A percentile compares a stretch with the other conserved stretches of the same genome.
Evolutionary conservation across 2,888 invertebrate species (phyloP).

Genomic region (Laspeyria flexula): DNA sequence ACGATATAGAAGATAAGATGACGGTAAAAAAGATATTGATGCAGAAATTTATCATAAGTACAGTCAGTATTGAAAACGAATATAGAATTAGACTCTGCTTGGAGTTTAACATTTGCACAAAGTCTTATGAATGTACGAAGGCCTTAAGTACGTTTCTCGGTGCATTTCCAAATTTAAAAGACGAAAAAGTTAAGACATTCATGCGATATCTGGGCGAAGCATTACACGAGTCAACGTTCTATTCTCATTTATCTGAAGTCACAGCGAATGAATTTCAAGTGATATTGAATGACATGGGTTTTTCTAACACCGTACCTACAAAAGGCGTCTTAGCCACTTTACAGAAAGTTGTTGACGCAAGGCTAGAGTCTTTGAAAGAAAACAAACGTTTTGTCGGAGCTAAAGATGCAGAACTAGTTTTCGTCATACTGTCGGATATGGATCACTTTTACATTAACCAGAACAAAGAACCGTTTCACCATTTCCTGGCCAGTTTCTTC

Average conservation of each 20-base stretch:
- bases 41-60: slow-evolving; percentile 56
- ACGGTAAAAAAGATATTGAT: slow-evolving; percentile 48
- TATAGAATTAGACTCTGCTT: slow-evolving; percentile 59
- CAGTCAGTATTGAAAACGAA: slow-evolving; percentile 56
- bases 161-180: slow-evolving; percentile 43
- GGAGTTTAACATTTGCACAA: slow-evolving; percentile 56
- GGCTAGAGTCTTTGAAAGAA: slow-evolving; percentile 42
- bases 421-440: slow-evolving; percentile 69
- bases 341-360: slow-evolving; percentile 51
- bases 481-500: slow-evolving; percentile 52
- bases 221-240: slow-evolving; percentile 52
- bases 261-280: slow-evolving; percentile 61
- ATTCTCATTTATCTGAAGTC: slow-evolving; percentile 49
- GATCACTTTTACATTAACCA: slow-evolving; percentile 61
- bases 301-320: slow-evolving; percentile 54
- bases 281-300: slow-evolving; percentile 68
- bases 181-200: slow-evolving; percentile 49
- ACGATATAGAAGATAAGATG: slow-evolving; percentile 29
- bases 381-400: slow-evolving; percentile 38
- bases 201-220: slow-evolving; percentile 31
- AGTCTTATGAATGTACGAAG: slow-evolving; percentile 54
- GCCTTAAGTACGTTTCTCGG: slow-evolving; percentile 53
- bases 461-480: slow-evolving; percentile 54
- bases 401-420: slow-evolving; percentile 58
- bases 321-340: slow-evolving; percentile 57